phyloP scores from a whole-genome alignment of 2,113 vertebrate species.

The Blennius ocellaris region DNA sequence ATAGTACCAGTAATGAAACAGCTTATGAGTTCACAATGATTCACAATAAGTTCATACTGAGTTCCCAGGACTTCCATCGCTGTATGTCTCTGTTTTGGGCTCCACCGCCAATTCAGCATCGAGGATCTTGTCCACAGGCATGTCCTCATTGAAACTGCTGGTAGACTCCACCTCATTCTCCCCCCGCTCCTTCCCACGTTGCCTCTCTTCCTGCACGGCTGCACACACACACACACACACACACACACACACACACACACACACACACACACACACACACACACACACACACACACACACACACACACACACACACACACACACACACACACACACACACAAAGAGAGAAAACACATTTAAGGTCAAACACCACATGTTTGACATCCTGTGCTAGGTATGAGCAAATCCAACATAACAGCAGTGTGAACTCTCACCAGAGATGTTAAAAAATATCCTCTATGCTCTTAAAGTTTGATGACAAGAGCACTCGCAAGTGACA shows the following conservation, averaged over 20 bases:
- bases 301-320: constrained; percentile 23
- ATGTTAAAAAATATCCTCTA: background rate
- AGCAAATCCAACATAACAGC: background rate
- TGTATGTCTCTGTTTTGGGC: constrained; percentile 90
- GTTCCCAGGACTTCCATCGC: constrained; percentile 85
- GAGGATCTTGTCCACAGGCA: constrained; percentile 97
- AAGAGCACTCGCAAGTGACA: background rate
- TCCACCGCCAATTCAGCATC: constrained; percentile 95
- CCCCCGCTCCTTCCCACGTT: constrained; percentile 91
- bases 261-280: constrained; percentile 22
- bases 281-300: constrained; percentile 29
- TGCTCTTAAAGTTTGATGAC: background rate
- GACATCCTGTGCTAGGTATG: too few species aligned
- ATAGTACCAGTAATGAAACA: too few species aligned
- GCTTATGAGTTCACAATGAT: background rate
- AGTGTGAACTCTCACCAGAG: background rate
- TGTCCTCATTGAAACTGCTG: constrained; percentile 88
- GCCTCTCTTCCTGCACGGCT: constrained; percentile 97
- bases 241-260: constrained; percentile 18
- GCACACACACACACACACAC: constrained; percentile 20
- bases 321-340: constrained; percentile 22
- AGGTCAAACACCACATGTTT: too few species aligned
- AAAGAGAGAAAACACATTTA: background rate
- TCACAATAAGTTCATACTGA: constrained; percentile 93
- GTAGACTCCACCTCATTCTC: constrained; percentile 90